Evolutionary conservation across 2,113 vertebrate species (phyloP), one percentile per base, ranked within the genome.

Genomic region (Pedionomus torquatus): DNA sequence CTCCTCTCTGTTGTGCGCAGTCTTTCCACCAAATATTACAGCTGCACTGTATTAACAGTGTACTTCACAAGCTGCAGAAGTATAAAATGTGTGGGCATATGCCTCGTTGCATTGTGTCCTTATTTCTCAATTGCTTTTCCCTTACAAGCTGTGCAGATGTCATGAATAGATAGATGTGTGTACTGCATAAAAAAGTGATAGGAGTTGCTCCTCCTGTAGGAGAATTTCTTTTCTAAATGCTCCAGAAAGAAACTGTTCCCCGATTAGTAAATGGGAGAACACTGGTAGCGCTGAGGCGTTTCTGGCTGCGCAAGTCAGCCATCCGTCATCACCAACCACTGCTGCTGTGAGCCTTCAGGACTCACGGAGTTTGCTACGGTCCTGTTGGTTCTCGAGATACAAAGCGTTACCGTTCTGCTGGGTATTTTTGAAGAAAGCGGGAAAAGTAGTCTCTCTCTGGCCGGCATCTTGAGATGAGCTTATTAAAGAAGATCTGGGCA

Each of bases 251-350:
- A 16, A 21, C 12, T 58, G 11, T 72, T 83, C 72, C 19, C 48
- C 35, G 12, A 0, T 9, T 15, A 48, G 26, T 8, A 70, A 7
- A 0, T 23, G 55, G 46, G 41, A 35, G 13, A 76, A 26, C 26
- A 68, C 31, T 24, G 37, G 13, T 5, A 7, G 25, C 28, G 9
- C 21, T 74, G 61, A 37, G 54, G 23, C 55, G 19, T 69, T 57
- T 55, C 26, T 57, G 54, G 41, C 61, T n/a, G n/a, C n/a, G n/a
- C n/a, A n/a, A n/a, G 26, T 65, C 44, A 71, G 48, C n/a, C 18
- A 25, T 49, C n/a, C 35, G 23, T 37, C 31, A 26, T 37, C 1
- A 1, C 70, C 60, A 23, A 37, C 24, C 11, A 3, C 46, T 54
- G 1, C 19, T 51, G 31, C 43, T 78, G 41, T 35, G 21, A 39